Evolutionary conservation across 2,113 vertebrate species (phyloP).

Genomic region (Dolichotis patagonum): DNA sequence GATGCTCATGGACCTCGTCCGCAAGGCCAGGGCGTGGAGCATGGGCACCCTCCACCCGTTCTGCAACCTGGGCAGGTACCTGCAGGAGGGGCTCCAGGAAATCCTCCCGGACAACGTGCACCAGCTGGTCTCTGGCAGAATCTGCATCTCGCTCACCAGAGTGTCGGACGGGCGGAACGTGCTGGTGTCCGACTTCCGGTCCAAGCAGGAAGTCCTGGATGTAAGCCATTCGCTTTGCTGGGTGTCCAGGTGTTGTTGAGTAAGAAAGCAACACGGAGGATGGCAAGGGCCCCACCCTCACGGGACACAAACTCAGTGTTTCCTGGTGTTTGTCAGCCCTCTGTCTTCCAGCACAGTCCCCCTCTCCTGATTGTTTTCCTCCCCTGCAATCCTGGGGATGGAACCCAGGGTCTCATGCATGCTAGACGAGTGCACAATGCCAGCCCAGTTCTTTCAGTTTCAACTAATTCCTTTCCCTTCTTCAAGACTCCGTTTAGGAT

Average conservation of each 20-base stretch:
- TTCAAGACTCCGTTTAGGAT: neutral
- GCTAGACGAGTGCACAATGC: neutral
- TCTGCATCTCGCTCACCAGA: conserved; percentile 93
- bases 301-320: rapidly evolving
- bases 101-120: conserved; percentile 91
- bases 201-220: conserved; percentile 95
- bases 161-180: conserved; percentile 94
- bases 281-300: rapidly evolving
- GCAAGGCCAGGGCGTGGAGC: conserved; percentile 89
- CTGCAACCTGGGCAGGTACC: conserved; percentile 88
- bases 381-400: no score
- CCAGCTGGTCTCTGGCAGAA: conserved; percentile 85
- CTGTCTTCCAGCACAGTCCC: no score
- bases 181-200: conserved; percentile 92
- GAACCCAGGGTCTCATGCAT: neutral
- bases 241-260: neutral
- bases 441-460: neutral
- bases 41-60: conserved; percentile 93
- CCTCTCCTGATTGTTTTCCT: neutral
- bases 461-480: neutral
- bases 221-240: conserved; percentile 80
- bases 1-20: conserved; percentile 85
- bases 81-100: conserved; percentile 85
- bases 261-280: neutral
- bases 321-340: neutral